Conservation (phyloP, 2,797 vertebrate genomes). For the Parauchenoglanis ngamensis region DNA sequence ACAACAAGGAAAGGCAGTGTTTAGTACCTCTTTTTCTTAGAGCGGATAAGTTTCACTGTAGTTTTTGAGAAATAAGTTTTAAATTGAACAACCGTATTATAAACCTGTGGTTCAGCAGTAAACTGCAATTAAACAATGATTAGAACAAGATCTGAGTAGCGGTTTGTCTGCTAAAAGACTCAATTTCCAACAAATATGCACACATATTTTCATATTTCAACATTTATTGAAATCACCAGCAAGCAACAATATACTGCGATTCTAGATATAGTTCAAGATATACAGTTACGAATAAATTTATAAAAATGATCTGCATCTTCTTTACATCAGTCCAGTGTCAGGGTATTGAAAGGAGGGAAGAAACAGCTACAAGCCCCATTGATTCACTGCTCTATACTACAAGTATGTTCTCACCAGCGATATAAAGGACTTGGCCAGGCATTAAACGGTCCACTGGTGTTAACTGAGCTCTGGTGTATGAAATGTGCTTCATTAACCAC, state of each 20-base stretch:
- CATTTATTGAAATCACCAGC: not conserved
- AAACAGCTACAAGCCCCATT: slow-evolving; percentile 7
- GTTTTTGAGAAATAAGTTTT: not conserved
- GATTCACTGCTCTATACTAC: not conserved
- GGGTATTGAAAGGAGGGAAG: not conserved
- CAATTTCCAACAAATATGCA: not conserved
- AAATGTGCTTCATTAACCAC: slow-evolving; percentile 46
- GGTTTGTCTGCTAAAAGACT: not conserved
- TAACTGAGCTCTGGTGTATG: slow-evolving; percentile 41
- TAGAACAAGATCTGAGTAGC: not conserved
- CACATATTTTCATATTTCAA: not conserved
- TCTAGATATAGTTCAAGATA: not conserved
- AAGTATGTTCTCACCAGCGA: slow-evolving; percentile 21
- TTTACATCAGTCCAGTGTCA: not conserved
- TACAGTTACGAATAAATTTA: not conserved
- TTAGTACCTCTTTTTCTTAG: not conserved
- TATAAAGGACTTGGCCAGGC: slow-evolving; percentile 12
- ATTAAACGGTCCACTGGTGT: slow-evolving; percentile 31
- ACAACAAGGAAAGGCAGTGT: not conserved
- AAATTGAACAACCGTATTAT: not conserved
- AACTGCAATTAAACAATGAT: not conserved
- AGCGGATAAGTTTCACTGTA: not conserved
- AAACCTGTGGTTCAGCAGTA: not conserved
- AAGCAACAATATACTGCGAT: not conserved
- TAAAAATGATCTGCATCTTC: not conserved